These are phyloP conservation scores for Osmerus eperlanus DNA, from an alignment of 2,113 vertebrate species.

Conservation along the genomic window DNA sequence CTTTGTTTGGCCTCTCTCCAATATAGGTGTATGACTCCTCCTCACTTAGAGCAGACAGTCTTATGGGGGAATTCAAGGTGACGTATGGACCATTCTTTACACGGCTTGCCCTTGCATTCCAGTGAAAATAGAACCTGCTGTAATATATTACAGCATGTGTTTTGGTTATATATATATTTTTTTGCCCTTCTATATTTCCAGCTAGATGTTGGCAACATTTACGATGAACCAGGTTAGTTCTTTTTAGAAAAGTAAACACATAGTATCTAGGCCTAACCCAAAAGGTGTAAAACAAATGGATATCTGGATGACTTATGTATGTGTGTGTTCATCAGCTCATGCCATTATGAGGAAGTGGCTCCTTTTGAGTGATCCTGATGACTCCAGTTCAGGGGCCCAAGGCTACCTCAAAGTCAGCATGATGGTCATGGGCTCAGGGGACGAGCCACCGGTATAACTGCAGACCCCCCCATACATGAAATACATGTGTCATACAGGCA, in stretches of 20 bases:
- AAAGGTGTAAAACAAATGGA: too few relatives aligned
- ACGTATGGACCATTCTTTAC: neutral
- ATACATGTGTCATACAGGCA: neutral
- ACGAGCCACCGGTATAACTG: constrained; percentile 81
- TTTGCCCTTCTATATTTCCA: constrained; percentile 49
- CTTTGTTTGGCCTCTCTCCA: neutral
- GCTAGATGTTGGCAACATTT: constrained; percentile 92
- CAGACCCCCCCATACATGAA: neutral
- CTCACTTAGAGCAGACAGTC: constrained; percentile 86
- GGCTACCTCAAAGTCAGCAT: constrained; percentile 98
- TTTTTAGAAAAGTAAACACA: neutral
- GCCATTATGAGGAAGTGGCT: constrained; percentile 93
- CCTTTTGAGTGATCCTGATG: constrained; percentile 88
- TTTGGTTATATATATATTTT: neutral
- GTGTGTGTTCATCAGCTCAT: constrained; percentile 76
- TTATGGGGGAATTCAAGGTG: constrained; percentile 94
- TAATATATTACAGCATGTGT: neutral
- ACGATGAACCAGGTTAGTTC: constrained; percentile 87
- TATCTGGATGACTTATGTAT: neutral
- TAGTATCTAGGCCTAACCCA: too few relatives aligned
- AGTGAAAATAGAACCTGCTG: neutral
- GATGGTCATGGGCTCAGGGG: constrained; percentile 86
- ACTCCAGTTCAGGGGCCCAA: constrained; percentile 81
- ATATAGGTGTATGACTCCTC: constrained; percentile 87
- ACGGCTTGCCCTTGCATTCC: neutral